Evolutionary conservation across 2,113 vertebrate genomes (phyloP), one percentile per base, ranked within the genome.

Genomic region (Mustela nigripes): DNA sequence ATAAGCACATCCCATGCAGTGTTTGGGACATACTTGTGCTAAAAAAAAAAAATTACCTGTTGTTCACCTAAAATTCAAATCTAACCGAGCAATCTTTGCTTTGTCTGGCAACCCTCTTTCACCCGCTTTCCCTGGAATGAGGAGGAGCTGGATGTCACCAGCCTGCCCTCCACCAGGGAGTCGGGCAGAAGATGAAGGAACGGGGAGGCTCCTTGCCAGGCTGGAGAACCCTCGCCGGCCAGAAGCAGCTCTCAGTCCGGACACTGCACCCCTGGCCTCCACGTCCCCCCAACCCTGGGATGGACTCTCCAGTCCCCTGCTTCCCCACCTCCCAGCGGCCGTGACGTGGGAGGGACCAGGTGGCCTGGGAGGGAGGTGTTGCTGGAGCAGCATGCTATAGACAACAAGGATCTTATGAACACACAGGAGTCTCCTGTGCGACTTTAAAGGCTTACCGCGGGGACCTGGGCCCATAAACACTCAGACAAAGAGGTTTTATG

Each of bases 401-500:
- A 26, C 74, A 48, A 80, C 78, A 5, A 90, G 48, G 39, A 42
- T 26, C 92, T 42, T 31, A 24, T 6, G 83, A 24, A 80, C 53
- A 63, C 62, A 11, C 60, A 22, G 67, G 60, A 63, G 89, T 89
- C 74, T 58, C 53, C 84, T 78, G 6, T 21, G 28, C 5, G 63
- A 33, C 39, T 21, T 73, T 71, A 69, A 82, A 92, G 88, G 69
- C 45, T 95, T 82, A n/a, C 48, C 7, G 0, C 50, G 5, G 90
- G 74, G 63, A 31, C 33, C 86, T 76, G 86, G 10, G n/a, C 80
- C 90, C 87, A 48, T 83, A 94, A 95, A 82, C 80, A 39, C 92
- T 81, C 79, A 21, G 60, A 21, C 10, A 42, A 80, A 60, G 96
- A 76, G 79, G 21, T 76, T 93, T 93, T 94, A 78, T 81, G 60